phyloP scores from a whole-genome alignment of 1,140 invertebrate species.

The Psix sp. region DNA sequence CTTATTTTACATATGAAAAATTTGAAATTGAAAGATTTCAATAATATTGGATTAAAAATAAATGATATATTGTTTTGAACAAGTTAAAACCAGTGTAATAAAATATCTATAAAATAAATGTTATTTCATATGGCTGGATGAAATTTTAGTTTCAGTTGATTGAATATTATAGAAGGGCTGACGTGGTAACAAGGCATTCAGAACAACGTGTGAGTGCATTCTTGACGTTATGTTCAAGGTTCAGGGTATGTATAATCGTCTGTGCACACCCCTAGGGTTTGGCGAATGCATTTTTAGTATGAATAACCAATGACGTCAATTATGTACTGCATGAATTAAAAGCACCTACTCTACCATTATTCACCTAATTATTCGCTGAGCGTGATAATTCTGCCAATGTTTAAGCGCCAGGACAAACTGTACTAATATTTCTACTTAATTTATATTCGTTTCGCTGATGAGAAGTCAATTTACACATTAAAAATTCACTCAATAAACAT shows the following conservation, averaged over 20 bases:
- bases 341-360: conserved; percentile 46
- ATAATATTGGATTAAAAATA: no score
- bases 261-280: conserved; percentile 2
- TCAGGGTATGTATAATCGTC: conserved; percentile 17
- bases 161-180: neutral
- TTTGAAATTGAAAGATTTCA: no score
- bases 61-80: no score
- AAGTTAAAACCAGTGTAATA: no score
- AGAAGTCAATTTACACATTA: neutral
- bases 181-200: conserved; percentile 6
- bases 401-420: conserved; percentile 14
- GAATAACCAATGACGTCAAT: conserved; percentile 47
- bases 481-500: no score
- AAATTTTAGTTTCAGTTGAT: neutral
- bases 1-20: no score
- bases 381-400: conserved; percentile 26
- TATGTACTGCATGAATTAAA: conserved; percentile 38
- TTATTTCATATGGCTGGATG: no score
- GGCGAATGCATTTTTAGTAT: conserved; percentile 25
- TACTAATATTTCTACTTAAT: conserved; percentile 15
- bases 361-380: conserved; percentile 42
- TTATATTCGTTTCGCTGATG: neutral
- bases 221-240: conserved; percentile 10
- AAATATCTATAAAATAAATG: no score
- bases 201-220: conserved; percentile 6